phyloP scores from a whole-genome alignment of 1,140 invertebrate genomes.

The Lysiphlebus fabarum region DNA sequence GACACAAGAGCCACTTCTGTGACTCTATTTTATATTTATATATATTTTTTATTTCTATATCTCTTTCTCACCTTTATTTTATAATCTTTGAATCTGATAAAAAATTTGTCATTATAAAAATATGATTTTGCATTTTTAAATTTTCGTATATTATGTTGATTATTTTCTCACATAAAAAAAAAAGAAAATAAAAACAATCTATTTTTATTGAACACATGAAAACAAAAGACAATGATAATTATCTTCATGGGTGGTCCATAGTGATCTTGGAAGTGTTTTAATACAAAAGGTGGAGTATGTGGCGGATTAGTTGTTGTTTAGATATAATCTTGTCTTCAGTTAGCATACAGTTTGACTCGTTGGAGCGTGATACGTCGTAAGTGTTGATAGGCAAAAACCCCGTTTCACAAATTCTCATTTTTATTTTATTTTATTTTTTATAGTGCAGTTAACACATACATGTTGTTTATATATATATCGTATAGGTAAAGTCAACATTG shows the following conservation, averaged over 20 bases:
- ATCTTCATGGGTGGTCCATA: slow-evolving; percentile 28
- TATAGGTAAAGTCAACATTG: not conserved
- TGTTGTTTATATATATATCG: slow-evolving; percentile 2
- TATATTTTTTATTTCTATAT: not conserved
- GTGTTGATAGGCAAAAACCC: slow-evolving; percentile 9
- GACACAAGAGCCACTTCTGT: slow-evolving; percentile 22
- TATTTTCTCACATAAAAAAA: not conserved
- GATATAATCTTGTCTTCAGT: slow-evolving; percentile 13
- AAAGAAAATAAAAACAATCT: no score
- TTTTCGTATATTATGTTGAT: no score
- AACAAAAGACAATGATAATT: slow-evolving; percentile 19
- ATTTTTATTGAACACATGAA: not conserved
- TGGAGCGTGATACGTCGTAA: slow-evolving; percentile 15
- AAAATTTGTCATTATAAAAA: no score
- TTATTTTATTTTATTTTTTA: not conserved
- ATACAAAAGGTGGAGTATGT: slow-evolving; percentile 9
- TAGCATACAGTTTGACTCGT: slow-evolving; percentile 15
- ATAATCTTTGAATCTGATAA: not conserved
- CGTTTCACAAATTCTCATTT: slow-evolving; percentile 6
- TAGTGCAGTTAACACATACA: not conserved
- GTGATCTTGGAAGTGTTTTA: slow-evolving; percentile 6
- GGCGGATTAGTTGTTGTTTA: slow-evolving; percentile 10
- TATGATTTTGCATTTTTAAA: not conserved
- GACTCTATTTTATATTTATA: not conserved
- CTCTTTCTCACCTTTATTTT: not conserved